Percentiles rank a stretch among this genome's conserved stretches.
Conservation (phyloP, 2,113 vertebrate genomes). For the Ranitomeya imitator region DNA sequence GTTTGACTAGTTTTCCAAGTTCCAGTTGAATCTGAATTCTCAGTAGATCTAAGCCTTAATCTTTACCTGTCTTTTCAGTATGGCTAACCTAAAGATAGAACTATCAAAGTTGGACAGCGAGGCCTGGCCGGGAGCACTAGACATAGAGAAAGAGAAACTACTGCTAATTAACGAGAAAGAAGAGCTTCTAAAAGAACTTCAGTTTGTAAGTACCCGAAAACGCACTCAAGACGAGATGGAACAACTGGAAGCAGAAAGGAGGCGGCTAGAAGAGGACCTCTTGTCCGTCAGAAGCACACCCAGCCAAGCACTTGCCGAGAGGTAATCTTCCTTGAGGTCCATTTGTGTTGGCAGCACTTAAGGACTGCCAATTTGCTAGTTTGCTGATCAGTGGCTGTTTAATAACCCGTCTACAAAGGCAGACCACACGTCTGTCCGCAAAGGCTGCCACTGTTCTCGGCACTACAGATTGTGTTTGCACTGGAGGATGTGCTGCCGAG, state of each 20-base stretch:
- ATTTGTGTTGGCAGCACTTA: too few species aligned
- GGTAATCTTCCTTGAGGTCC: conserved; percentile 63
- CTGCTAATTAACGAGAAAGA: conserved; percentile 84
- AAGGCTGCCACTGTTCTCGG: too few species aligned
- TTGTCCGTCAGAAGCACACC: conserved; percentile 70
- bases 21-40: not conserved
- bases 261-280: conserved; percentile 79
- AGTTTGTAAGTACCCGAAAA: conserved; percentile 76
- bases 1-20: too few species aligned
- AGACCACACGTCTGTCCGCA: too few species aligned
- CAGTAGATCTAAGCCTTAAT: not conserved
- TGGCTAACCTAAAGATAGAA: conserved; percentile 85
- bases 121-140: conserved; percentile 79
- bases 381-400: too few species aligned
- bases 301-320: conserved; percentile 77
- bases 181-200: conserved; percentile 82
- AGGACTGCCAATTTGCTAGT: too few species aligned
- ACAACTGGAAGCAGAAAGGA: conserved; percentile 75
- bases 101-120: conserved; percentile 80
- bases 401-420: too few species aligned
- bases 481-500: too few species aligned
- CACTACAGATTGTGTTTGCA: too few species aligned
- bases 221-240: conserved; percentile 74
- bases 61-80: conserved; percentile 67
- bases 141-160: conserved; percentile 80